Percentiles rank a stretch among this genome's conserved stretches.
These are phyloP conservation scores for Crenichthys baileyi DNA, from an alignment of 2,797 vertebrate genomes.

Conservation along the genomic window DNA sequence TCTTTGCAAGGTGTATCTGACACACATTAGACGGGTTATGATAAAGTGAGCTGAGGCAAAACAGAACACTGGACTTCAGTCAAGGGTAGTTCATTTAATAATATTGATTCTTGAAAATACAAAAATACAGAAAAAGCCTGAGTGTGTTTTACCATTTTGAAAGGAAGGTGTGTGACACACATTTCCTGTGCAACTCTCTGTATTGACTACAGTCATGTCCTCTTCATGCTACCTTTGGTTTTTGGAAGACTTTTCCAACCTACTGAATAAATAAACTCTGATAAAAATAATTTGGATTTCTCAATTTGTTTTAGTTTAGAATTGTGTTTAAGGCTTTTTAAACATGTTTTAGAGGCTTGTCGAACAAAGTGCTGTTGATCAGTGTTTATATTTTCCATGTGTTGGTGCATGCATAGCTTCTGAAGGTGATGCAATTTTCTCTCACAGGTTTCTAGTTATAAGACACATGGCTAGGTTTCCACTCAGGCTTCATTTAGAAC, in stretches of 20 bases:
- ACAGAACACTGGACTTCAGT: neutral
- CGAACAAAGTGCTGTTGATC: neutral
- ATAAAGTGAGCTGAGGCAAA: neutral
- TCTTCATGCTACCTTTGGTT: neutral
- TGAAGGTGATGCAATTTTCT: slow-evolving; percentile 13
- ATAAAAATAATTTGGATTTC: neutral
- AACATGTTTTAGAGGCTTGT: neutral
- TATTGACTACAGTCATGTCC: neutral
- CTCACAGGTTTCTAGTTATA: slow-evolving; percentile 21
- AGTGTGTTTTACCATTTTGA: neutral
- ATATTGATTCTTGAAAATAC: neutral
- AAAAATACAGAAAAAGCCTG: neutral
- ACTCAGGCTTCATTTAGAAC: slow-evolving; percentile 28
- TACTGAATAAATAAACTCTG: neutral
- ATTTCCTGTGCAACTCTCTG: no score
- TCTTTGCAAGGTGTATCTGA: neutral
- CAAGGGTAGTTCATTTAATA: neutral
- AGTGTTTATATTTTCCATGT: neutral
- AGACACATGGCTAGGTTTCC: slow-evolving; percentile 24
- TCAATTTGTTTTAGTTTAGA: neutral
- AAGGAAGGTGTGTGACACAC: neutral
- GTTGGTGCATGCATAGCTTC: slow-evolving; percentile 5
- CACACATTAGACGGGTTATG: no score
- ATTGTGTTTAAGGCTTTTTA: neutral
- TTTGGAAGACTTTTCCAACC: neutral